Evolutionary conservation across 2,888 invertebrate species (phyloP), one percentile per base, ranked within the genome.

Genomic region (Sthenelais limicola): DNA sequence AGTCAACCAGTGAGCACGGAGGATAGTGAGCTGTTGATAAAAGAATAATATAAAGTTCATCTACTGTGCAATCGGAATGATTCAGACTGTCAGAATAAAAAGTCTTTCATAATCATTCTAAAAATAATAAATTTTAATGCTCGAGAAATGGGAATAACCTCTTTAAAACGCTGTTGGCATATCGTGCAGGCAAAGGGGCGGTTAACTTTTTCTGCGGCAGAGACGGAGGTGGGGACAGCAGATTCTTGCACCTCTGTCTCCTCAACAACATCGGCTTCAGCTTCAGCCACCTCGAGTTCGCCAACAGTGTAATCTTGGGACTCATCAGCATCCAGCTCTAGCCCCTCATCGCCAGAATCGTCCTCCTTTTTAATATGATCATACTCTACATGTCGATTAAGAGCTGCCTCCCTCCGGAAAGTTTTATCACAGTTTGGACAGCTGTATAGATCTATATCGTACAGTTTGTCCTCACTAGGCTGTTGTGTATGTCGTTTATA

Each of bases 381-480:
- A 75, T 80, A 82, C 68, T 83, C 78, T 38, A 81, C 75, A 71
- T 85, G 85, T 70, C 84, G 80, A 32, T 80, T 77, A 24, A 85
- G 74, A n/a, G 82, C 80, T 18, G 85, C 84, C 72, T 83, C 84
- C 56, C 85, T 83, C 66, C 28, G 81, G 68, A 85, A 85, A 74
- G 81, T 83, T 33, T 80, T 80, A 62, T 81, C 78, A 78, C 85
- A 85, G 69, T 78, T 79, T 7, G 74, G 73, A 75, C 85, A 85
- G 18, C 71, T 74, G 70, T 85, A 85, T 4, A 79, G 80, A 56
- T 77, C 79, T 75, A 75, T 81, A 72, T 83, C 82, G 48, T 78
- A 79, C 24, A 82, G 80, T 15, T 81, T 73, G 21, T 74, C 68
- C 35, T 74, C 67, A 43, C 79, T 71, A 47, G 35, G 67, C 24